A percentile compares a stretch with the other conserved stretches of the same genome.
Evolutionary conservation across 2,113 vertebrate species (phyloP).

Genomic region (Sakesphorus luctuosus): DNA sequence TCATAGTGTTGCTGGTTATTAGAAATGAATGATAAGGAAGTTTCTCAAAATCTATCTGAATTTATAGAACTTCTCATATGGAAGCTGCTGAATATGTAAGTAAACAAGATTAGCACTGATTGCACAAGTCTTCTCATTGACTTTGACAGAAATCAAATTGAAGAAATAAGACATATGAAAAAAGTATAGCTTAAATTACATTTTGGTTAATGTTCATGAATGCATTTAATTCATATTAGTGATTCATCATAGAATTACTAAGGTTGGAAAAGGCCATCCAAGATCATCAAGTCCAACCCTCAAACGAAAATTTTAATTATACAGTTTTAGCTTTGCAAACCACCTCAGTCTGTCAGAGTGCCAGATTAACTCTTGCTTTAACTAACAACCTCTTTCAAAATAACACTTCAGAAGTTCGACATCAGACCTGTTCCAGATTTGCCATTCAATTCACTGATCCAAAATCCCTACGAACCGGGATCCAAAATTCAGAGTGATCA

Average conservation of each 20-base stretch:
- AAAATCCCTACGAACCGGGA: not conserved
- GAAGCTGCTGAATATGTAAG: not conserved
- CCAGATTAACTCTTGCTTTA: not conserved
- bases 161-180: not conserved
- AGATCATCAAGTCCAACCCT: not conserved
- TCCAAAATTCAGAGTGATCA: not conserved
- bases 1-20: not conserved
- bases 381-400: not conserved
- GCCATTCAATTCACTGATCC: not conserved
- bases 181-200: not conserved
- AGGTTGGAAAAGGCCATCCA: not conserved
- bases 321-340: not conserved
- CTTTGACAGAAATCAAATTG: not conserved
- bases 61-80: not conserved
- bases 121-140: not conserved
- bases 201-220: not conserved
- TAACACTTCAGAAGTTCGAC: not conserved
- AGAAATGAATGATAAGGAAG: not conserved
- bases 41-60: not conserved
- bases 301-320: accelerated
- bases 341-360: not conserved
- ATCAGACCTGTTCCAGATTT: not conserved
- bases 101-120: not conserved
- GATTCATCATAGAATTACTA: not conserved
- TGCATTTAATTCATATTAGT: not conserved